Percentiles rank a stretch among this genome's conserved stretches.
Conservation (phyloP, 2,797 vertebrate species). For the Netta rufina region DNA sequence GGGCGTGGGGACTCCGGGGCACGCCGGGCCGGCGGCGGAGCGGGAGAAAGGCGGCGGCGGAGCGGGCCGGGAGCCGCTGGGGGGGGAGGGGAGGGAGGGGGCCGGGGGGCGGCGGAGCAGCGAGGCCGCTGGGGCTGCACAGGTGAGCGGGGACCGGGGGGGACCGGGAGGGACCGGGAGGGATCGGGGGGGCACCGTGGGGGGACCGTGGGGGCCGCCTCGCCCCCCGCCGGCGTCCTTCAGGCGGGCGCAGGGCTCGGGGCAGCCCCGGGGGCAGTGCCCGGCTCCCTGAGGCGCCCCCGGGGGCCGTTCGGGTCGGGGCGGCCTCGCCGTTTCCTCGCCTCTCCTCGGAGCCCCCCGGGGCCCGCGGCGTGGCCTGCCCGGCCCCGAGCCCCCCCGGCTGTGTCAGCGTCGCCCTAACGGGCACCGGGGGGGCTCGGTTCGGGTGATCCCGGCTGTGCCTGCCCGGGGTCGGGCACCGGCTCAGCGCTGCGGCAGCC, state of each 20-base stretch:
- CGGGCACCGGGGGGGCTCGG: not conserved
- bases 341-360: not conserved
- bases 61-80: not conserved
- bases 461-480: not conserved
- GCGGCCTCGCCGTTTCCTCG: not conserved
- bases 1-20: constrained; percentile 3
- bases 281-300: not conserved
- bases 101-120: not conserved
- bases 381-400: not conserved
- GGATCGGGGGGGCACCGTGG: too few relatives aligned
- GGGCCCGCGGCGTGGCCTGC: not conserved
- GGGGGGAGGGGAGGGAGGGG: not conserved
- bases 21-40: not conserved
- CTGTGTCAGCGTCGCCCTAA: too few relatives aligned
- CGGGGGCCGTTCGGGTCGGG: not conserved
- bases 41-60: not conserved
- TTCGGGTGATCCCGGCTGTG: not conserved
- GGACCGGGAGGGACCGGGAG: too few relatives aligned
- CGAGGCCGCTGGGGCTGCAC: not conserved
- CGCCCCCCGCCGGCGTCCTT: too few relatives aligned
- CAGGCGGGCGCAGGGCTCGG: not conserved
- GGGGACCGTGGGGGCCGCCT: too few relatives aligned
- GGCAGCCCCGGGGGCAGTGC: not conserved
- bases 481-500: not conserved
- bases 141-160: not conserved